These are phyloP conservation scores for Geotria australis DNA, from an alignment of 2,797 vertebrate species.

Conservation along the genomic window DNA sequence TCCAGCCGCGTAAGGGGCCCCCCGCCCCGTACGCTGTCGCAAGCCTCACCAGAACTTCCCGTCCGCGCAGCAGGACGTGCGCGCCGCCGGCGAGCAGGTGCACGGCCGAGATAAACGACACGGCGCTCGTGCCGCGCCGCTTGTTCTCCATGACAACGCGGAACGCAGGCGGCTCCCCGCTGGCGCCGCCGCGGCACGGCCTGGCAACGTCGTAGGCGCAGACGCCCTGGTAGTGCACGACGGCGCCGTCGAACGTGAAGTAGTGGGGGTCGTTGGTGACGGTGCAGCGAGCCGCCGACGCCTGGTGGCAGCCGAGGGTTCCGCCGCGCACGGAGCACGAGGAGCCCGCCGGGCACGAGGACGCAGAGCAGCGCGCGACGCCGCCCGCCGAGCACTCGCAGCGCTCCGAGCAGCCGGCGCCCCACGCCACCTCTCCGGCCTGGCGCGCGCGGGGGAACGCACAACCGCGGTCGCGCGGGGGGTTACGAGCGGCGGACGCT, in stretches of 20 bases:
- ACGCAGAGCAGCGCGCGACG: slow-evolving; percentile 9
- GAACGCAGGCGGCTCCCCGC: slow-evolving; percentile 5
- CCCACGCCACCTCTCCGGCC: slow-evolving; percentile 13
- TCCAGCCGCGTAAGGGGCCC: too few relatives aligned
- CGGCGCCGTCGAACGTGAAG: slow-evolving; percentile 19
- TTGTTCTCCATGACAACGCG: slow-evolving; percentile 10
- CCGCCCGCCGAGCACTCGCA: slow-evolving; percentile 16
- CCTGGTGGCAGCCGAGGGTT: slow-evolving; percentile 9
- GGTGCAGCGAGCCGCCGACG: slow-evolving; percentile 10
- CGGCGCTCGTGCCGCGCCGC: slow-evolving; percentile 8
- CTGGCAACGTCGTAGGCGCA: slow-evolving; percentile 17
- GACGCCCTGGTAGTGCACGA: slow-evolving; percentile 20
- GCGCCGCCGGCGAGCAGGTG: slow-evolving; percentile 6
- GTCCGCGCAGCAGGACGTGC: background rate
- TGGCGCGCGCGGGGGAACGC: slow-evolving; percentile 3
- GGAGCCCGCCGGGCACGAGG: slow-evolving; percentile 7
- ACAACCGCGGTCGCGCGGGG: too few relatives aligned
- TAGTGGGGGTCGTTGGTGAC: slow-evolving; percentile 8
- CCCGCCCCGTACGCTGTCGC: too few relatives aligned
- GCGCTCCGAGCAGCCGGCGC: slow-evolving; percentile 10
- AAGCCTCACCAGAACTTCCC: too few relatives aligned
- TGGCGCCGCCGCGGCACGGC: slow-evolving; percentile 3
- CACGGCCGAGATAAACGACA: slow-evolving; percentile 14
- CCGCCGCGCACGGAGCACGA: slow-evolving; percentile 12
- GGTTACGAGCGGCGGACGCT: too few relatives aligned